Evolutionary conservation across 2,797 vertebrate genomes (phyloP).

Genomic region (Poecilia wingei): DNA sequence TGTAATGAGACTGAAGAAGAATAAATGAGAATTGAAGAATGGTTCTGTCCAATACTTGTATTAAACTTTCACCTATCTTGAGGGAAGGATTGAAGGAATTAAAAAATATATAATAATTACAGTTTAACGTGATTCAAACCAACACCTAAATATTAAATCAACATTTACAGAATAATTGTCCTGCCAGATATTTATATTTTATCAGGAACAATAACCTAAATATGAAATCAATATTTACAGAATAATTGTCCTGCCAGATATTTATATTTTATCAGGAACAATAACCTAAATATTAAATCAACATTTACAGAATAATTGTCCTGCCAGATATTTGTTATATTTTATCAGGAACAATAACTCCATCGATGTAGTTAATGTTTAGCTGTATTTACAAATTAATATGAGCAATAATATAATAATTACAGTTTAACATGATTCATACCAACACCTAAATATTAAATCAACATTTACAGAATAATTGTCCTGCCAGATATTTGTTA

Average conservation of each 20-base stretch:
- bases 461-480: background rate
- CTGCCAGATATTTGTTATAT: background rate
- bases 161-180: background rate
- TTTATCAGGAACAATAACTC: background rate
- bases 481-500: background rate
- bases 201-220: background rate
- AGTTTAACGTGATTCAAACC: background rate
- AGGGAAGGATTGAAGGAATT: background rate
- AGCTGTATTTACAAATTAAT: background rate
- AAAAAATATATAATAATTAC: background rate
- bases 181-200: background rate
- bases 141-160: no score
- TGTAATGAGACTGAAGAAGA: slow-evolving; percentile 23
- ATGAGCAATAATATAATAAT: background rate
- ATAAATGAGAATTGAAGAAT: slow-evolving; percentile 15
- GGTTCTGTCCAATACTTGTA: background rate
- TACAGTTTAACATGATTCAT: background rate
- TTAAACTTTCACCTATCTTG: background rate
- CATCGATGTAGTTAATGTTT: background rate
- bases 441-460: no score
- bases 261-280: background rate
- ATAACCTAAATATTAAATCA: background rate
- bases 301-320: background rate
- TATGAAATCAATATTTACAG: background rate
- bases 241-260: background rate